Conservation (phyloP, 1,140 invertebrate genomes). For the Caenorhabditis briggsae region DNA sequence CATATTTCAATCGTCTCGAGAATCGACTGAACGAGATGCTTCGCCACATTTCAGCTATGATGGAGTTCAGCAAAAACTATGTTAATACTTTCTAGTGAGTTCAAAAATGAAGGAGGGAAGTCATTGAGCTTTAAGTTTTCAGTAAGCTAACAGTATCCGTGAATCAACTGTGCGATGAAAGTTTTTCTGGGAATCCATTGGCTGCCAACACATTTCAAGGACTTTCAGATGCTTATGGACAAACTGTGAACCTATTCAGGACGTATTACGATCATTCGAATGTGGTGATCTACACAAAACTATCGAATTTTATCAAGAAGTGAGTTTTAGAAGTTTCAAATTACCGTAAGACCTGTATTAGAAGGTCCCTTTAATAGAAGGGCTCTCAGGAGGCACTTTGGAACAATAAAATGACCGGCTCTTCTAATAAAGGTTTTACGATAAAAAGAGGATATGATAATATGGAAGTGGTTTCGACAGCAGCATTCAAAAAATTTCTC, state of each 20-base stretch:
- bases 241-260: slow-evolving; percentile 73
- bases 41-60: slow-evolving; percentile 59
- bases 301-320: slow-evolving; percentile 71
- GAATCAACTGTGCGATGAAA: slow-evolving; percentile 65
- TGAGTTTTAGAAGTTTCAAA: slow-evolving; percentile 51
- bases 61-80: slow-evolving; percentile 65
- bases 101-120: not conserved
- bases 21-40: slow-evolving; percentile 63
- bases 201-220: slow-evolving; percentile 36
- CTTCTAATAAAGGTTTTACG: not conserved
- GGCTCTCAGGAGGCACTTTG: too few relatives aligned
- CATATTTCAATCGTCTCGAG: slow-evolving; percentile 59
- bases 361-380: too few relatives aligned
- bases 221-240: slow-evolving; percentile 73
- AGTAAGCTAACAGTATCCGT: slow-evolving; percentile 65
- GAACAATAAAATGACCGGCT: too few relatives aligned
- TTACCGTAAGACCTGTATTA: too few relatives aligned
- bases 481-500: not conserved
- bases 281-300: slow-evolving; percentile 64
- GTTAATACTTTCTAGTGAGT: slow-evolving; percentile 65
- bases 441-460: too few relatives aligned
- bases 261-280: slow-evolving; percentile 72
- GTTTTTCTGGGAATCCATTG: slow-evolving; percentile 53
- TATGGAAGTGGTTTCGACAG: too few relatives aligned
- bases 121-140: not conserved